Conservation (phyloP, 2,888 invertebrate species). For the Caenorhabditis parvicauda region DNA sequence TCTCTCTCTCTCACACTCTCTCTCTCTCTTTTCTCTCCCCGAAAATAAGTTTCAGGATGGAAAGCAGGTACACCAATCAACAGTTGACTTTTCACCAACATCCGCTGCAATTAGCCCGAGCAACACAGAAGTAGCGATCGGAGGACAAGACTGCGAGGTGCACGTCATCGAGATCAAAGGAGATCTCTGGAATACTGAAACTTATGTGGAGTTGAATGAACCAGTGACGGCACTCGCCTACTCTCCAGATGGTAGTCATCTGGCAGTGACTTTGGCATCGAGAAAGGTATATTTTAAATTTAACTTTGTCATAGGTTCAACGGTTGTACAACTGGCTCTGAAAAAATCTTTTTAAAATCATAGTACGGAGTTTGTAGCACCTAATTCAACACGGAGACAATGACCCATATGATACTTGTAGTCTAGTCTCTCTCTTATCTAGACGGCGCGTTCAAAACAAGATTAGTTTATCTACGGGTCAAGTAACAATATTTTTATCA, state of each 20-base stretch:
- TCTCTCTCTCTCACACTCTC: not conserved
- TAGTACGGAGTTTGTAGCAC: no score
- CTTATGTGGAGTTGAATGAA: conserved; percentile 77
- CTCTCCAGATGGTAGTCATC: conserved; percentile 82
- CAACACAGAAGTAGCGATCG: conserved; percentile 80
- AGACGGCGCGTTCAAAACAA: no score
- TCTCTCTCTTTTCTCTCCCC: no score
- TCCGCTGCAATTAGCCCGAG: conserved; percentile 78
- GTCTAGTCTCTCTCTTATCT: no score
- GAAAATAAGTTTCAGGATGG: conserved; percentile 6
- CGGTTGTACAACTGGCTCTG: no score
- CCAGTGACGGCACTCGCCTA: conserved; percentile 82
- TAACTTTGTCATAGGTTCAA: no score
- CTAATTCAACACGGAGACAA: no score
- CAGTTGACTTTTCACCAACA: conserved; percentile 76
- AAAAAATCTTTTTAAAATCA: no score
- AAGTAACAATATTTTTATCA: no score
- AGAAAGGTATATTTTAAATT: conserved; percentile 67
- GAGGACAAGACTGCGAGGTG: conserved; percentile 73
- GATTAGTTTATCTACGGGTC: no score
- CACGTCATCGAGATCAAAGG: conserved; percentile 71
- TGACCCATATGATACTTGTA: no score
- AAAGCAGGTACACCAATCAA: conserved; percentile 6
- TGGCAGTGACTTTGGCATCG: conserved; percentile 86
- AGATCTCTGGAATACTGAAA: conserved; percentile 41